Evolutionary conservation across 2,888 invertebrate species (phyloP), one percentile per base, ranked within the genome.

Genomic region (Gryllus longicercus): DNA sequence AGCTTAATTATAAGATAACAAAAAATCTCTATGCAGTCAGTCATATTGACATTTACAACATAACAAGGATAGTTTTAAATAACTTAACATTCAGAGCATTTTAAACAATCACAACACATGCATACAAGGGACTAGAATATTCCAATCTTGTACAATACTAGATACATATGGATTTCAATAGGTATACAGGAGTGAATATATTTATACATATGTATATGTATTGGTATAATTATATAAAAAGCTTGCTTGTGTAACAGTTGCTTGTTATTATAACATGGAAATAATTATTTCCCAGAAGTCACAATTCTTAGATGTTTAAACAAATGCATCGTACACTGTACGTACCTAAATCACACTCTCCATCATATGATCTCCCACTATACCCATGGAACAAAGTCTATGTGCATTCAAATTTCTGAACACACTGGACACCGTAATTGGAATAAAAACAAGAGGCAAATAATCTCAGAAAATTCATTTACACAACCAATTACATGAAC

Each of bases 171-270:
- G 63, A 18, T 63, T 63, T 63, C 14, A 63, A 18, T 63, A 18
- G 14, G 16, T 63, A 18, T 63, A 18, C 63, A 63, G n/a, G n/a
- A 63, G 63, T 14, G 63, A 18, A n/a, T 18, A 63, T 63, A n/a
- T 63, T 8, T 63, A 63, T 63, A 38, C 38, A 38, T 63, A 63
- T n/a, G 63, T 63, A 63, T 63, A 63, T 18, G n/a, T 63, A 63
- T 14, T 63, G n/a, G 63, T 63, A 63, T 63, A 63, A 63, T 63
- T 63, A 63, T 63, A 63, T 63, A 63, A 63, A 63, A 63, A 63
- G 63, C 63, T 38, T 63, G 63, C n/a, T 63, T n/a, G 63, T 63
- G 14, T 63, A 63, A 63, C 63, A 63, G 63, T 63, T 63, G 63
- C 63, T 18, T 63, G 14, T 63, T 63, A 63, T n/a, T 63, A 63